Evolutionary conservation across 2,797 vertebrate genomes (phyloP).

Genomic region (Parauchenoglanis ngamensis): DNA sequence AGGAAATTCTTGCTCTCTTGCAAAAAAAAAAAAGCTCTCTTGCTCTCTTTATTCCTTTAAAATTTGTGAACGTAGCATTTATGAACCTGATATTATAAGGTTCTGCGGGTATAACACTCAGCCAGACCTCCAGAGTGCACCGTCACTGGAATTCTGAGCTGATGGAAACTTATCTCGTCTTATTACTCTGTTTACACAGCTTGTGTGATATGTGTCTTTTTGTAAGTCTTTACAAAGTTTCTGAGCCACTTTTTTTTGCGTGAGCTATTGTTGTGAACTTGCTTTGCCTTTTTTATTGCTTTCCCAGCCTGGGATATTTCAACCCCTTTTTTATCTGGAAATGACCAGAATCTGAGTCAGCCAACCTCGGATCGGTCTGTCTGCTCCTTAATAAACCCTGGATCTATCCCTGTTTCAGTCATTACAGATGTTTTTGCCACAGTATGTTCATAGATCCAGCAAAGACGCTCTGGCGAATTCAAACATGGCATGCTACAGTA

Average conservation of each 20-base stretch:
- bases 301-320: not conserved
- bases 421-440: not conserved
- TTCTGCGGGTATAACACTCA: not conserved
- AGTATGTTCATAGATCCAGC: not conserved
- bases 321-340: not conserved
- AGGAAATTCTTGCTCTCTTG: not conserved
- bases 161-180: not conserved
- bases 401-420: not conserved
- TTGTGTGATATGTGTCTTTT: not conserved
- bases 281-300: not conserved
- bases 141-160: not conserved
- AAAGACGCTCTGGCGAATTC: not conserved
- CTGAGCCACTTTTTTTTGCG: not conserved
- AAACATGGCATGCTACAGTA: not conserved
- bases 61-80: not conserved
- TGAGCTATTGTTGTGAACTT: not conserved
- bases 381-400: not conserved
- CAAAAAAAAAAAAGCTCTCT: not conserved
- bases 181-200: not conserved
- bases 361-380: not conserved
- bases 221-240: not conserved
- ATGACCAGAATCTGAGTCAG: not conserved
- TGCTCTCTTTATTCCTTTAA: not conserved
- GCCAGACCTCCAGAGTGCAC: not conserved
- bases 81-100: not conserved